Evolutionary conservation across 1,140 invertebrate genomes (phyloP).

Genomic region (Drosophila carrolli): DNA sequence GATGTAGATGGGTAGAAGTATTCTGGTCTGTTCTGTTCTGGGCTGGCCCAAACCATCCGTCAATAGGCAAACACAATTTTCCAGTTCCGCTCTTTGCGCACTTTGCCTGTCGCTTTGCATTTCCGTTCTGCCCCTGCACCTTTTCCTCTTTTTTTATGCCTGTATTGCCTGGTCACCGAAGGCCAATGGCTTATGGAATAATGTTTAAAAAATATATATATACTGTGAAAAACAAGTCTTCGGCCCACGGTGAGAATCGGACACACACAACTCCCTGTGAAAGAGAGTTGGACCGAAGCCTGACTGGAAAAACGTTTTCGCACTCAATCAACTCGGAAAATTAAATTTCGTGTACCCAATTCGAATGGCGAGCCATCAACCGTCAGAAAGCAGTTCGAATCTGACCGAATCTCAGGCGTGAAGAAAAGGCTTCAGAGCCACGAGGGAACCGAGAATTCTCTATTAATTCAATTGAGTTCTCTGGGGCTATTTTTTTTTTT

Average conservation of each 20-base stretch:
- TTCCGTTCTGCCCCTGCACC: slow-evolving; percentile 38
- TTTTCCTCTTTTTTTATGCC: not conserved
- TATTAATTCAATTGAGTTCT: slow-evolving; percentile 68
- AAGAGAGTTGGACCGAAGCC: slow-evolving; percentile 5
- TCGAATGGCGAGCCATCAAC: slow-evolving; percentile 4
- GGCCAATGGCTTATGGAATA: slow-evolving; percentile 68
- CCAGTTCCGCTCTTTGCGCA: slow-evolving; percentile 51
- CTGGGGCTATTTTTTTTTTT: slow-evolving; percentile 36
- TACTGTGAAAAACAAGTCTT: slow-evolving; percentile 37
- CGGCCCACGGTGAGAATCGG: slow-evolving; percentile 33
- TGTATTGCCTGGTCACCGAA: slow-evolving; percentile 54
- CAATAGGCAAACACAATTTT: slow-evolving; percentile 42
- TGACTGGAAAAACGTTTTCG: slow-evolving; percentile 37
- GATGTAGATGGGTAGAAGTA: slow-evolving; percentile 22
- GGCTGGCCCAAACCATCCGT: slow-evolving; percentile 46
- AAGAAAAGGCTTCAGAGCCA: slow-evolving; percentile 29
- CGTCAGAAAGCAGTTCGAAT: slow-evolving; percentile 30
- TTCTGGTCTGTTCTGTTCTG: slow-evolving; percentile 5
- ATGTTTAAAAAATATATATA: slow-evolving; percentile 17
- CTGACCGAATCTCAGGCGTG: slow-evolving; percentile 26
- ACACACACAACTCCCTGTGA: slow-evolving; percentile 12
- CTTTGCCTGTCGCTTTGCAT: slow-evolving; percentile 51
- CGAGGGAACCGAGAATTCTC: slow-evolving; percentile 30
- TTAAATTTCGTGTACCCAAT: slow-evolving; percentile 44
- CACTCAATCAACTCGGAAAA: slow-evolving; percentile 43